Evolutionary conservation across 1,140 invertebrate genomes (phyloP).

Genomic region (Tribolium madens): DNA sequence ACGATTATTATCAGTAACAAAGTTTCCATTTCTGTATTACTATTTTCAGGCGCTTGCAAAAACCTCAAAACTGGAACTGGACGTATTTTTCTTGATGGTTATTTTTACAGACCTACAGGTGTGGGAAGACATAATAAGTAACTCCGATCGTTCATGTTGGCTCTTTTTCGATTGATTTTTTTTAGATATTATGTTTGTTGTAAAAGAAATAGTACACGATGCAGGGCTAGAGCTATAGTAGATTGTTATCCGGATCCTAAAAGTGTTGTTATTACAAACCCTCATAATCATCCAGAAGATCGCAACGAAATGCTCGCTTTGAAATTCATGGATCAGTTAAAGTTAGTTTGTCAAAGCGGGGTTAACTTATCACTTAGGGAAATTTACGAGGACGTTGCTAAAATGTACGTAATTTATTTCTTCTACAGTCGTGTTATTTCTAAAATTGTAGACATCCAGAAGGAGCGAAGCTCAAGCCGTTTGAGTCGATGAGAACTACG

Average conservation of each 20-base stretch:
- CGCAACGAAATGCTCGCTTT: background rate
- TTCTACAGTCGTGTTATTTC: no score
- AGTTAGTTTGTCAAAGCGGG: background rate
- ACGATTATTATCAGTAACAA: no score
- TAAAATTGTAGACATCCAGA: background rate
- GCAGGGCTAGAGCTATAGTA: slow-evolving; percentile 35
- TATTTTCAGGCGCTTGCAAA: no score
- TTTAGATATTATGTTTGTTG: slow-evolving; percentile 51
- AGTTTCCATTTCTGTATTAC: no score
- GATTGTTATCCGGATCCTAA: no score
- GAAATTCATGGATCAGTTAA: background rate
- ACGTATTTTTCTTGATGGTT: background rate
- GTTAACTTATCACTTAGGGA: background rate
- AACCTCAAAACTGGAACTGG: background rate
- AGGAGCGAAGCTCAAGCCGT: background rate
- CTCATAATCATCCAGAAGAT: slow-evolving; percentile 51
- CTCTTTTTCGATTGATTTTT: background rate
- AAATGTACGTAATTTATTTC: background rate
- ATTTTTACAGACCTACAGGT: background rate
- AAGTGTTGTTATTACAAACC: slow-evolving; percentile 40
- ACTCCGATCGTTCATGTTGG: background rate
- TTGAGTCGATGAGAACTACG: background rate
- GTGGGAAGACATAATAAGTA: slow-evolving; percentile 4
- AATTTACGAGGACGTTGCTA: background rate
- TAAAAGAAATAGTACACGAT: slow-evolving; percentile 40